A percentile compares a stretch with the other conserved stretches of the same genome.
Conservation (phyloP, 2,113 vertebrate species). For the Corydoras maculifer region DNA sequence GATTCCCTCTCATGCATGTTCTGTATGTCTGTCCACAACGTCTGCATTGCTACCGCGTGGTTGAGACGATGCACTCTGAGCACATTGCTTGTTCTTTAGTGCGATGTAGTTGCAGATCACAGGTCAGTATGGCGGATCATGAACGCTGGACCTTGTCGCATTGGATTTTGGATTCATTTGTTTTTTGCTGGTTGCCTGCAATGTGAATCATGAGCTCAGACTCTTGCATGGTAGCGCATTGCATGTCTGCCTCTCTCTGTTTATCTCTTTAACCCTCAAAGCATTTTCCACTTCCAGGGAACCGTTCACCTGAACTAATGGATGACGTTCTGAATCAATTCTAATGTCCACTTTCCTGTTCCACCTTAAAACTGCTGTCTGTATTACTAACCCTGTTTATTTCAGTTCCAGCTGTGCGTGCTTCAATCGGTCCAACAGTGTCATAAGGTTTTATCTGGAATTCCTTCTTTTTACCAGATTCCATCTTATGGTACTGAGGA, state of each 20-base stretch:
- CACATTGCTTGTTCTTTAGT: background rate
- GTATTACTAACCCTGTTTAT: constrained; percentile 49
- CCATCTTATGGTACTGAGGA: background rate
- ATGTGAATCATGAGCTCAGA: constrained; percentile 13
- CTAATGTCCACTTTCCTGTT: constrained; percentile 36
- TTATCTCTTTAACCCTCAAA: constrained; percentile 44
- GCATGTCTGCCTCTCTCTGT: constrained; percentile 39
- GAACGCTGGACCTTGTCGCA: background rate
- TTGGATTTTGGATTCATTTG: constrained; percentile 5
- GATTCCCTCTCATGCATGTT: constrained; percentile 52
- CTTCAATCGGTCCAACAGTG: background rate
- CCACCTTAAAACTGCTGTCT: constrained; percentile 32
- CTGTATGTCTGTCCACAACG: constrained; percentile 26
- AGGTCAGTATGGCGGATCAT: background rate
- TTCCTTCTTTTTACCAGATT: background rate
- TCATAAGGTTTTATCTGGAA: constrained; percentile 1
- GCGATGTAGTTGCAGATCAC: background rate
- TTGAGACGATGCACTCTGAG: constrained; percentile 12
- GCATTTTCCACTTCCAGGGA: constrained; percentile 49
- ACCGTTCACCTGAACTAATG: constrained; percentile 41
- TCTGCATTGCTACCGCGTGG: constrained; percentile 20
- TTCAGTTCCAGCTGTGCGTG: constrained; percentile 42
- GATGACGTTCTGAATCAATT: constrained; percentile 46
- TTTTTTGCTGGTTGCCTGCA: constrained; percentile 4
- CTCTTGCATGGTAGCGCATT: constrained; percentile 50